phyloP scores from a whole-genome alignment of 2,113 vertebrate genomes.

The Mugil cephalus region DNA sequence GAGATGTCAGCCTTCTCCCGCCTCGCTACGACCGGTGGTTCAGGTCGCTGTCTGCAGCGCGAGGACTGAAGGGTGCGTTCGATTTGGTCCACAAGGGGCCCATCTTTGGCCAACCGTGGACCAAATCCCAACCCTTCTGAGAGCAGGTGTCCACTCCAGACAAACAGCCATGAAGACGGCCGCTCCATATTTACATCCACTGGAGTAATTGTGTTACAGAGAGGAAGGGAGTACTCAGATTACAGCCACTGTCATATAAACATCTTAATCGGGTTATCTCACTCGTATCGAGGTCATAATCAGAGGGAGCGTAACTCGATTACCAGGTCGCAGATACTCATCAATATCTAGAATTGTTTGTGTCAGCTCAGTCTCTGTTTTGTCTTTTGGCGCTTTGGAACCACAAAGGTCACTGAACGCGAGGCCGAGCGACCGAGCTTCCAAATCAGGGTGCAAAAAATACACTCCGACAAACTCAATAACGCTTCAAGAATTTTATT shows the following conservation, averaged over 20 bases:
- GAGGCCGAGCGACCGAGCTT: too few relatives aligned
- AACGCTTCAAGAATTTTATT: too few relatives aligned
- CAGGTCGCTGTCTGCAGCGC: constrained; percentile 22
- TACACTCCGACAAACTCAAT: too few relatives aligned
- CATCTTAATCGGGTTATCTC: constrained; percentile 38
- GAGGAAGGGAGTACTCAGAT: constrained; percentile 19
- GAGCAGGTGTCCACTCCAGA: background rate
- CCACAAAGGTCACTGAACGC: too few relatives aligned
- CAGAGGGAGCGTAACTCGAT: constrained; percentile 12
- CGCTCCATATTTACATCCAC: constrained; percentile 16
- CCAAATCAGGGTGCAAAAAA: too few relatives aligned
- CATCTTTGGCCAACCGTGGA: constrained; percentile 31
- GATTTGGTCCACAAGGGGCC: constrained; percentile 58
- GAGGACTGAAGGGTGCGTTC: constrained; percentile 46
- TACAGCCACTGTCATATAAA: constrained; percentile 31
- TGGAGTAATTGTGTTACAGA: constrained; percentile 8
- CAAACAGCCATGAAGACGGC: constrained; percentile 1
- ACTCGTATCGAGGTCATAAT: constrained; percentile 28
- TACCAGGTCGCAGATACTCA: constrained; percentile 13
- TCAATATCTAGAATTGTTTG: constrained; percentile 9
- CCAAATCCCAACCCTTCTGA: background rate
- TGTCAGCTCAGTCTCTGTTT: background rate
- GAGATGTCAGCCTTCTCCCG: background rate
- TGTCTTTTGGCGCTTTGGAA: background rate
- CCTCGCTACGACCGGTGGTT: background rate